A percentile compares a stretch with the other conserved stretches of the same genome.
Evolutionary conservation across 2,113 vertebrate species (phyloP).

Genomic region (Garra rufa): DNA sequence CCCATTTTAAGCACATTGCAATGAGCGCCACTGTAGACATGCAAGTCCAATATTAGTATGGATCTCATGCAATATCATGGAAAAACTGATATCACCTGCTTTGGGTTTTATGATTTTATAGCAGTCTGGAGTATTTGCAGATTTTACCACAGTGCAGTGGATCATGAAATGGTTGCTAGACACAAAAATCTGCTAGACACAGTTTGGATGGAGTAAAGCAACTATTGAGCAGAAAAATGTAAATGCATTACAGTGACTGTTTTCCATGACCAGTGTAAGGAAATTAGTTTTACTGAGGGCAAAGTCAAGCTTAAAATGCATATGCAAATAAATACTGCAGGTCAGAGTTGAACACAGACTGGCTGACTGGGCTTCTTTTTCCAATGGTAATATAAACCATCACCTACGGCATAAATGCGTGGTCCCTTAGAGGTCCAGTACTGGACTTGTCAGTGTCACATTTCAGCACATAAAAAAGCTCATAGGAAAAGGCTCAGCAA

Average conservation of each 20-base stretch:
- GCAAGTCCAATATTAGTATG: background rate
- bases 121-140: background rate
- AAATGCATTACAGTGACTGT: background rate
- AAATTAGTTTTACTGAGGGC: background rate
- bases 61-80: too few species aligned
- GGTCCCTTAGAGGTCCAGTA: slow-evolving; percentile 3
- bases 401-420: background rate
- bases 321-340: background rate
- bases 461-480: slow-evolving; percentile 60
- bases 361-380: background rate
- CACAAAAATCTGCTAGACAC: background rate
- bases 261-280: background rate
- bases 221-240: background rate
- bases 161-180: background rate
- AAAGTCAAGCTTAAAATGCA: background rate
- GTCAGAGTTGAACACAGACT: slow-evolving; percentile 20
- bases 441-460: slow-evolving; percentile 53
- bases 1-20: background rate
- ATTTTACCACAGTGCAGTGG: background rate
- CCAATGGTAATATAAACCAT: slow-evolving; percentile 41
- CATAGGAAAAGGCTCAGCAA: slow-evolving; percentile 71
- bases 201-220: background rate
- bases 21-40: background rate
- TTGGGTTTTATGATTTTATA: background rate
- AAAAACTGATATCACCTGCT: background rate